Percentiles rank a stretch among this genome's conserved stretches.
These are phyloP conservation scores for Dreissena rostriformis DNA, from an alignment of 1,140 invertebrate genomes.

Conservation along the genomic window DNA sequence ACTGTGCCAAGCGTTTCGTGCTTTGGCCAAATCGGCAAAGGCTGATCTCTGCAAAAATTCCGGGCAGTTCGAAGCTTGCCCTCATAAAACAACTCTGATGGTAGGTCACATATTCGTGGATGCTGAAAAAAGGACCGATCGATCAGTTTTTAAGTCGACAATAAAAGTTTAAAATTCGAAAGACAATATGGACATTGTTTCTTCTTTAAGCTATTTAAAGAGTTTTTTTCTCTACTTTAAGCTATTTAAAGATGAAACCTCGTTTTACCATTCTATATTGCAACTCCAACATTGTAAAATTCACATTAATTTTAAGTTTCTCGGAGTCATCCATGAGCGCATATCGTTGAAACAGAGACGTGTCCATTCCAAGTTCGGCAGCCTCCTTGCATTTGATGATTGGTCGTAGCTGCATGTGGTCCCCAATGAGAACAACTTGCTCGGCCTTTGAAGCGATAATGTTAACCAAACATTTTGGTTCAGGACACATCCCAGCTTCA, in stretches of 20 bases:
- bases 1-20: slow-evolving; percentile 7
- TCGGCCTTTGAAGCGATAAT: slow-evolving; percentile 33
- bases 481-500: slow-evolving; percentile 65
- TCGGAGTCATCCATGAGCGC: slow-evolving; percentile 1
- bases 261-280: slow-evolving; percentile 67
- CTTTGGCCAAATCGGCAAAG: slow-evolving; percentile 54
- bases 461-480: slow-evolving; percentile 62
- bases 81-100: slow-evolving; percentile 59
- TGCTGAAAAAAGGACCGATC: slow-evolving; percentile 45
- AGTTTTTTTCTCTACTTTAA: too few relatives aligned
- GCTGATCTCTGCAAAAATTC: not conserved
- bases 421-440: slow-evolving; percentile 66
- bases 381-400: slow-evolving; percentile 57
- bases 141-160: too few relatives aligned
- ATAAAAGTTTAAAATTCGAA: too few relatives aligned
- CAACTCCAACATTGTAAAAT: slow-evolving; percentile 43
- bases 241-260: too few relatives aligned
- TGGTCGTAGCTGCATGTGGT: slow-evolving; percentile 64
- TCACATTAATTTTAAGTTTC: not conserved
- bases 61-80: slow-evolving; percentile 57
- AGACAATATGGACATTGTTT: too few relatives aligned
- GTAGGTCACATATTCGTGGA: slow-evolving; percentile 55
- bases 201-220: too few relatives aligned
- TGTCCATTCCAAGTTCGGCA: slow-evolving; percentile 54
- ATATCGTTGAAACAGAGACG: slow-evolving; percentile 66